phyloP scores from a whole-genome alignment of 30 jellyfish, hydroid and myxozoan species.

The Calvadosia cruxmelitensis region DNA sequence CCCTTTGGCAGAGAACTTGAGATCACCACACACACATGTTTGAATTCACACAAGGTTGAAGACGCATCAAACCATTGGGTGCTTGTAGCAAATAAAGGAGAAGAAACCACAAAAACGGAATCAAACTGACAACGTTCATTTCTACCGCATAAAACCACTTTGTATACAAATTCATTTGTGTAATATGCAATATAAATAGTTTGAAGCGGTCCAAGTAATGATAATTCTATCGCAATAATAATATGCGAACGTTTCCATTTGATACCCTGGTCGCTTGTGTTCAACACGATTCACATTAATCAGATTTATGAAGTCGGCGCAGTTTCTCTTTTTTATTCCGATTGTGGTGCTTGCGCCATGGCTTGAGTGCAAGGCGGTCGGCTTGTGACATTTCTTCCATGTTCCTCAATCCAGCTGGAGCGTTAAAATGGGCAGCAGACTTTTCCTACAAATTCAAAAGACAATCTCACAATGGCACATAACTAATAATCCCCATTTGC shows the following conservation, averaged over 20 bases:
- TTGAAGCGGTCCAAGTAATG: too few species aligned
- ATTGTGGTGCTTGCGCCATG: slow-evolving; percentile 84
- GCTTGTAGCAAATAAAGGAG: slow-evolving; percentile 17
- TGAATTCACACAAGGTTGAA: slow-evolving; percentile 87
- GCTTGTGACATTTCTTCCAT: background rate
- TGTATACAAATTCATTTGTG: too few species aligned
- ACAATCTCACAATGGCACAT: background rate
- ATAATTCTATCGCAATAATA: too few species aligned
- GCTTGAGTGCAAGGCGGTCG: slow-evolving; percentile 17
- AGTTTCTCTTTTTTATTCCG: slow-evolving; percentile 65
- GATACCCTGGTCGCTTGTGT: too few species aligned
- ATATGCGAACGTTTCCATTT: too few species aligned
- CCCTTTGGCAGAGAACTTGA: slow-evolving; percentile 87
- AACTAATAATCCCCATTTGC: background rate
- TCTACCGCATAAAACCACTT: too few species aligned
- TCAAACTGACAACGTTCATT: too few species aligned
- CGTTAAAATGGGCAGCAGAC: slow-evolving; percentile 17
- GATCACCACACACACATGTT: slow-evolving; percentile 51
- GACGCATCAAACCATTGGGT: slow-evolving; percentile 71
- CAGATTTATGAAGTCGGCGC: slow-evolving; percentile 47
- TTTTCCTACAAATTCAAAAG: slow-evolving; percentile 4
- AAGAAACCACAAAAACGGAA: background rate
- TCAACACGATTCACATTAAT: too few species aligned
- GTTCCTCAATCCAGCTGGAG: slow-evolving; percentile 56
- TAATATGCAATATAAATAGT: too few species aligned